Percentiles rank a stretch among this genome's conserved stretches.
These are phyloP conservation scores for Sphinx pinastri DNA, from an alignment of 2,888 invertebrate species.

Conservation along the genomic window DNA sequence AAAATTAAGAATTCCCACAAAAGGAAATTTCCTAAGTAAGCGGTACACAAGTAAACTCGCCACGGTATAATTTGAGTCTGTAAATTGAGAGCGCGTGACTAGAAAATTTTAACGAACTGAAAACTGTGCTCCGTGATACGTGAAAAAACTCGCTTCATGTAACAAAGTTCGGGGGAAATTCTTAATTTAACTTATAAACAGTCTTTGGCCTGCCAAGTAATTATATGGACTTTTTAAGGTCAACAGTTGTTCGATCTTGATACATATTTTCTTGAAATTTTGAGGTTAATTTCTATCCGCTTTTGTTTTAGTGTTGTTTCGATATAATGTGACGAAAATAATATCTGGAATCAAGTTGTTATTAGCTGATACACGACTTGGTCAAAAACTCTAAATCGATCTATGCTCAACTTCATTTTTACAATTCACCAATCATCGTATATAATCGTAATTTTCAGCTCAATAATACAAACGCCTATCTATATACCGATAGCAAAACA, in stretches of 20 bases:
- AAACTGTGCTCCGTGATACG: conserved; percentile 29
- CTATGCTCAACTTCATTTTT: no score
- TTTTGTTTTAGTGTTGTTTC: no score
- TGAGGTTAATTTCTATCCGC: no score
- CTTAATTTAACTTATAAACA: conserved; percentile 20
- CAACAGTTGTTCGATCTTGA: background rate
- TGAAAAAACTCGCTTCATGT: conserved; percentile 20
- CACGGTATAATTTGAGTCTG: conserved; percentile 38
- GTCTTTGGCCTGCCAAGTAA: conserved; percentile 7
- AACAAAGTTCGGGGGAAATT: conserved; percentile 3
- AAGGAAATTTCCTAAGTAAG: conserved; percentile 38
- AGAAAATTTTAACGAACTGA: conserved; percentile 42
- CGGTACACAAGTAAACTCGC: conserved; percentile 27
- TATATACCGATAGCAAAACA: background rate
- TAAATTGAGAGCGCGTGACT: conserved; percentile 48
- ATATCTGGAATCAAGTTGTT: no score
- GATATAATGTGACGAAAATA: no score
- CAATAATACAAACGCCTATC: no score
- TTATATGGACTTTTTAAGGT: conserved; percentile 5
- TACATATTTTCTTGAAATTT: background rate
- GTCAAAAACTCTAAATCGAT: no score
- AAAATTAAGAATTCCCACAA: conserved; percentile 27
- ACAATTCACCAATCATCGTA: no score
- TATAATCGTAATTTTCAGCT: no score
- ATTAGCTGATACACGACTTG: no score